Evolutionary conservation across 2,113 vertebrate genomes (phyloP), one percentile per base, ranked within the genome.

Genomic region (Cyphomyrus discorhynchus): DNA sequence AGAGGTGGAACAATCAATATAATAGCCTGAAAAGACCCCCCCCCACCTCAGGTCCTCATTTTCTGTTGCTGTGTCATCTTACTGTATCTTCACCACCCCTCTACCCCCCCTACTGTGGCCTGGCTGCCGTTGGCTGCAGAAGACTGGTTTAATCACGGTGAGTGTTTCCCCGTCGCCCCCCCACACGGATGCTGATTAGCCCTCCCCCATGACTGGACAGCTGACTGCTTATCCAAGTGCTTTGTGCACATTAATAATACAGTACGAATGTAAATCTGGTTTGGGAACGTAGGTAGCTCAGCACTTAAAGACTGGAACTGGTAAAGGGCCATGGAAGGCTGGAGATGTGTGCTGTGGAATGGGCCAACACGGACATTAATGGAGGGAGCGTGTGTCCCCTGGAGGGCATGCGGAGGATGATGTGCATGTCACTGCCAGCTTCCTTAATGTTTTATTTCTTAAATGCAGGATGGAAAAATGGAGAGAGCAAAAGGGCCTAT

Each of bases 111-210:
- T n/a, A 50, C 66, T 21, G 24, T 31, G 45, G 19, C 45, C n/a
- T 70, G 62, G 46, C 66, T 50, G 58, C 46, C 35, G 94, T 93
- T 95, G 92, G 92, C 95, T 93, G 95, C 96, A 98, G 97, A 98
- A 95, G 97, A 98, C 92, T 98, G 97, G 97, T 98, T 98, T 96
- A 97, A 96, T 95, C 97, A 98, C 97, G 97, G 97, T 98, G 96
- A 97, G 97, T 97, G 52, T 31, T 39, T 35, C 45, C 53, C 53
- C 7, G 42, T 27, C 56, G 1, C 11, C 11, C 9, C 31, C 24
- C 53, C 53, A 15, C 35, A n/a, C 9, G 17, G 50, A 13, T 27
- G 21, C 45, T 56, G 3, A 7, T 21, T 35, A 27, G 15, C 50
- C 11, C 35, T 35, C 27, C 11, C 27, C 15, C 15, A 27, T 10